These are phyloP conservation scores for Sinocyclocheilus grahami DNA, from an alignment of 2,113 vertebrate genomes.

Conservation along the genomic window DNA sequence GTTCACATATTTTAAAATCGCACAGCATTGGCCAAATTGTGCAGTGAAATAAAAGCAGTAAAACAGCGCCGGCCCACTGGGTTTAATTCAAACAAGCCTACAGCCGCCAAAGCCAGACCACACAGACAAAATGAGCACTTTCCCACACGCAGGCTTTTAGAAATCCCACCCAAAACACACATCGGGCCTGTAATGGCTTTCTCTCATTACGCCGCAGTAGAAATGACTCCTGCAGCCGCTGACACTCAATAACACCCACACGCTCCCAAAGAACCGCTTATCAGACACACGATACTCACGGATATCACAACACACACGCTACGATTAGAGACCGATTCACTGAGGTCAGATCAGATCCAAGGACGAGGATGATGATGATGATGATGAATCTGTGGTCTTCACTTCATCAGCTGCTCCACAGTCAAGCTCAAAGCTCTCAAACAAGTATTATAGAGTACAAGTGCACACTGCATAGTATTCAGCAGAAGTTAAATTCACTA, in stretches of 20 bases:
- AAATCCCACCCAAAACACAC: conserved; percentile 49
- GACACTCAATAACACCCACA: conserved; percentile 12
- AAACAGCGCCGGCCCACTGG: conserved; percentile 38
- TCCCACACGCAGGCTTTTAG: conserved; percentile 37
- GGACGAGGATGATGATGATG: neutral
- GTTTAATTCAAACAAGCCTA: conserved; percentile 51
- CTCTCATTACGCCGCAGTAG: conserved; percentile 44
- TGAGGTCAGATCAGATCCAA: neutral
- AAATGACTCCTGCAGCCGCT: conserved; percentile 46
- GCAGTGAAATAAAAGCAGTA: conserved; percentile 54
- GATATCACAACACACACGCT: conserved; percentile 15
- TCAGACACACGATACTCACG: conserved; percentile 10
- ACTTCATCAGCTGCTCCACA: neutral
- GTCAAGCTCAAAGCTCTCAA: neutral
- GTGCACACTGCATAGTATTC: neutral
- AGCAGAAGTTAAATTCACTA: neutral
- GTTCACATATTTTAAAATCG: no score
- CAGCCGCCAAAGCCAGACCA: conserved; percentile 43
- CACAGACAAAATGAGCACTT: conserved; percentile 44
- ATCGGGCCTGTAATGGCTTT: conserved; percentile 29
- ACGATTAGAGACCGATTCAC: neutral
- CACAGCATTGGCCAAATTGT: no score
- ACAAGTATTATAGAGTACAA: neutral
- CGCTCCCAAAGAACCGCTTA: conserved; percentile 29
- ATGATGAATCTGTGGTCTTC: neutral